Evolutionary conservation across 2,888 invertebrate species (phyloP), one percentile per base, ranked within the genome.

Genomic region (Epistrophe grossulariae): DNA sequence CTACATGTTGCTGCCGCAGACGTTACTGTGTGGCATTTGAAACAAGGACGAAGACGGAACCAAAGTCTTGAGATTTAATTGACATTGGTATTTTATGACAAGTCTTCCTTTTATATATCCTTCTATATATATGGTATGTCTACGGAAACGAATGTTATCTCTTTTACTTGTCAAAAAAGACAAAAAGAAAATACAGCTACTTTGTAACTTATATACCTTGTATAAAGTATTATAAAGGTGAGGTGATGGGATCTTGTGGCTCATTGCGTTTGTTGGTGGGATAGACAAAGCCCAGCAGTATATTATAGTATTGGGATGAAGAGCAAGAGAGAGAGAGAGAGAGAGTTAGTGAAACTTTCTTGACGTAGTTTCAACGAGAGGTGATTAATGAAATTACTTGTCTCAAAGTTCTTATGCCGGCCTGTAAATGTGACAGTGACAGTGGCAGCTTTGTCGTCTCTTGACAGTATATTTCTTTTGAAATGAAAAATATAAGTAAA

Each of bases 381-480:
- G 85, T 85, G 85, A 85, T 85, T 85, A 85, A 85, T 85, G 81
- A 85, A 85, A 85, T 78, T 85, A 85, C 82, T 85, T 85, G 82
- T 79, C 73, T 77, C 64, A 59, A 57, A 81, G 81, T 85, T 66
- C 50, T 50, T 70, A 66, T 66, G 55, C 64, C 17, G 48, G 62
- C 73, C 74, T 62, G 48, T 45, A 55, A 83, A 70, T 70, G 62
- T 70, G 74, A 73, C 74, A 74, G 55, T 55, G 55, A 66, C 71
- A 55, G 74, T 62, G 24, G 40, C 28, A 55, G 52, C 48, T 62
- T 70, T 57, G 13, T 10, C 24, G 17, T 11, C 38, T 11, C 38
- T 52, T 74, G 50, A 62, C 35, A 70, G 28, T 55, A n/a, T 40
- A n/a, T 40, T 38, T 43, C 38, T 55, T 40, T 40, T 40, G 24